Evolutionary conservation across 2,888 invertebrate genomes (phyloP), one percentile per base, ranked within the genome.

Genomic region (Dasypolia templi): DNA sequence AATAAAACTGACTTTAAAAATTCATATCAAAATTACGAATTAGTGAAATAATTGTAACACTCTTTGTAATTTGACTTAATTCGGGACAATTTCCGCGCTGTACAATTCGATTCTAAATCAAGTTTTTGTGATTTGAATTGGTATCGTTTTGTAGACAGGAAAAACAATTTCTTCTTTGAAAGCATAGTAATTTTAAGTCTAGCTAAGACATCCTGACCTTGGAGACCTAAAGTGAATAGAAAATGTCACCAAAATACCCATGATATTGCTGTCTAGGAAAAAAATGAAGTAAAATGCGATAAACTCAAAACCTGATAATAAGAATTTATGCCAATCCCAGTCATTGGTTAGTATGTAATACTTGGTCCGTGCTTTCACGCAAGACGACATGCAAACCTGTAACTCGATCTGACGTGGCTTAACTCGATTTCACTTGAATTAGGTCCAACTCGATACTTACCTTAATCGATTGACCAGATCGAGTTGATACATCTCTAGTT

Each of bases 351-450:
- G 32, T 42, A 22, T 22, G 19, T 42, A 26, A 26, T 55, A 12
- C 55, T 56, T 51, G 14, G 44, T 51, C 29, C 3, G 0, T 46
- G 61, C 44, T 22, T 62, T 79, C 14, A 44, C 35, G 7, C 39
- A 56, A 69, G 68, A 62, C 49, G 64, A 66, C 42, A 61, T 55
- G 42, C 61, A 69, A 62, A 68, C 79, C 75, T n/a, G 59, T 59
- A 62, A 80, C 56, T 56, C 44, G n/a, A 69, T 80, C 44, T 69
- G 51, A 14, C 32, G n/a, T 29, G 14, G 12, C 49, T 17, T 22
- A 65, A 74, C 49, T 79, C 42, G 79, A 79, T 77, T 61, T 56
- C 55, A 61, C 32, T 77, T 14, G 59, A 78, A 55, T 78, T 64
- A 55, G 53, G n/a, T 72, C 39, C 59, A 49, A 62, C 55, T 63